Conservation (phyloP, 1,140 invertebrate genomes). For the Euwallacea similis region DNA sequence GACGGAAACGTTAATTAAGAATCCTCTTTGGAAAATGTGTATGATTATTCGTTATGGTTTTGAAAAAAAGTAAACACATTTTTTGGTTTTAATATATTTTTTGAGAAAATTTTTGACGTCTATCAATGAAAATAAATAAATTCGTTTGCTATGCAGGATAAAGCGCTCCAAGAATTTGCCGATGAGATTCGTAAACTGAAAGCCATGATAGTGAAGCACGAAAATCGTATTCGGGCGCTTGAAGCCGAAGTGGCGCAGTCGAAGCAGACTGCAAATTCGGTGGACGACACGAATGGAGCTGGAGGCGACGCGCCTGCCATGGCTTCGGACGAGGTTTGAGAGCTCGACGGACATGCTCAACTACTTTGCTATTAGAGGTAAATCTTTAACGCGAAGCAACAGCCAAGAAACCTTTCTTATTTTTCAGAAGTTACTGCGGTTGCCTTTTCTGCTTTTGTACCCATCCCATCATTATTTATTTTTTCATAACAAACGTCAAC, state of each 20-base stretch:
- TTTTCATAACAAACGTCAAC: not conserved
- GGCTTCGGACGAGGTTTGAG: slow-evolving; percentile 48
- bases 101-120: no score
- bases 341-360: not conserved
- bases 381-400: not conserved
- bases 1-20: no score
- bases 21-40: no score
- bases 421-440: no score
- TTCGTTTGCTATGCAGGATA: slow-evolving; percentile 54
- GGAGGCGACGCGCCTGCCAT: slow-evolving; percentile 45
- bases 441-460: no score
- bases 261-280: slow-evolving; percentile 48
- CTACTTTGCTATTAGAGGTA: not conserved
- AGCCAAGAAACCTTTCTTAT: not conserved
- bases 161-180: slow-evolving; percentile 77
- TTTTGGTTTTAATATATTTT: no score
- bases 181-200: slow-evolving; percentile 90
- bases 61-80: no score
- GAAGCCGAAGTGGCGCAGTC: slow-evolving; percentile 63
- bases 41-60: no score
- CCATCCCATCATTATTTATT: not conserved
- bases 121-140: no score
- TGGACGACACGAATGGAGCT: slow-evolving; percentile 46
- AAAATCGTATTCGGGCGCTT: slow-evolving; percentile 79
- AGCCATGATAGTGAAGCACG: slow-evolving; percentile 91